phyloP scores from a whole-genome alignment of 2,888 invertebrate species.

The Drosophila picticornis region DNA sequence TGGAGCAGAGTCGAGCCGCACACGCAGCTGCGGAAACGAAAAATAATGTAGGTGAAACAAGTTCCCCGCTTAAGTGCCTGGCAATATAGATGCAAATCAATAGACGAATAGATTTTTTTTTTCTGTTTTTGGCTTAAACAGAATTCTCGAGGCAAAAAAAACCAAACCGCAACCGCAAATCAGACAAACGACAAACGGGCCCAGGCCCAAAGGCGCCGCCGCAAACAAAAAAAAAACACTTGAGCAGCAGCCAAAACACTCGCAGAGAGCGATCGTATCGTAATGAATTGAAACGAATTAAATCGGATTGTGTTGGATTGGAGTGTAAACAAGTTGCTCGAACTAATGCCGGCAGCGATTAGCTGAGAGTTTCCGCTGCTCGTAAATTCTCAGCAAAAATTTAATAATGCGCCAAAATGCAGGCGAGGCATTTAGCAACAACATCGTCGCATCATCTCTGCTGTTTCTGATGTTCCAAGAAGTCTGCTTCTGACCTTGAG shows the following conservation, averaged over 20 bases:
- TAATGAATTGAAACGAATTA: slow-evolving; percentile 9
- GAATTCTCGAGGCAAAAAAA: slow-evolving; percentile 61
- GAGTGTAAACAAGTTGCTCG: slow-evolving; percentile 62
- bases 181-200: slow-evolving; percentile 61
- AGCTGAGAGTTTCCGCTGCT: slow-evolving; percentile 63
- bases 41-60: slow-evolving; percentile 76
- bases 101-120: slow-evolving; percentile 49
- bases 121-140: slow-evolving; percentile 58
- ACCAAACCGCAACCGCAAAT: slow-evolving; percentile 67
- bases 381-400: slow-evolving; percentile 58
- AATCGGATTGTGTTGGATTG: slow-evolving; percentile 11
- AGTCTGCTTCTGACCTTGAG: slow-evolving; percentile 50
- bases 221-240: slow-evolving; percentile 42
- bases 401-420: slow-evolving; percentile 58
- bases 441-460: slow-evolving; percentile 2
- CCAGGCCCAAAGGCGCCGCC: slow-evolving; percentile 71
- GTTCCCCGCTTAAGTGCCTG: slow-evolving; percentile 67
- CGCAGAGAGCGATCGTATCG: slow-evolving; percentile 14
- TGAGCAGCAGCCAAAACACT: slow-evolving; percentile 27
- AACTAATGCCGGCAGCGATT: slow-evolving; percentile 57
- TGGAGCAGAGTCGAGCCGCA: slow-evolving; percentile 50
- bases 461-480: slow-evolving; percentile 57
- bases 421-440: slow-evolving; percentile 13
- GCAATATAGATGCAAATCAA: slow-evolving; percentile 75
- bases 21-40: slow-evolving; percentile 75